Conservation (phyloP, 2,113 vertebrate genomes). For the Saimiri boliviensis region DNA sequence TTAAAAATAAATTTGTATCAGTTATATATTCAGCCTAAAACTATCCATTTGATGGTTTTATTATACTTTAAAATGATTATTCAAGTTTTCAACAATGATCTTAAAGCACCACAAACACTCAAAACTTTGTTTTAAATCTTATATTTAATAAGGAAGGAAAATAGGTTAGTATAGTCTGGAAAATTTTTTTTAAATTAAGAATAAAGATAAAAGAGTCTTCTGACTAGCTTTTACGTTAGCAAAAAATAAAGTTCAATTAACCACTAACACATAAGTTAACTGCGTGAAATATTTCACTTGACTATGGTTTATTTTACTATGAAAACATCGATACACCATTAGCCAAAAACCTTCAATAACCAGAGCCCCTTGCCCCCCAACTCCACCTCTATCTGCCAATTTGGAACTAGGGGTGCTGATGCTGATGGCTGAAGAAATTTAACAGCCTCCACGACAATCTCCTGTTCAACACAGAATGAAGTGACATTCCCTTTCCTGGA, state of each 20-base stretch:
- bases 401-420: background rate
- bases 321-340: background rate
- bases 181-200: background rate
- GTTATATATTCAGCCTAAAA: background rate
- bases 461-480: background rate
- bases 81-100: background rate
- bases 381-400: background rate
- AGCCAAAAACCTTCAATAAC: background rate
- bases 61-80: background rate
- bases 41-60: background rate
- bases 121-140: background rate
- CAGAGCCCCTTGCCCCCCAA: background rate
- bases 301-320: background rate
- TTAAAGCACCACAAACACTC: background rate
- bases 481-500: background rate
- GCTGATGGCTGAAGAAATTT: background rate
- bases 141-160: background rate
- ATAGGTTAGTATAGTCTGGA: background rate
- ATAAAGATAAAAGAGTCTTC: background rate
- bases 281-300: background rate
- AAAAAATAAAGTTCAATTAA: conserved; percentile 10
- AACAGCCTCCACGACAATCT: background rate
- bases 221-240: background rate
- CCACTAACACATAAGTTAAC: background rate
- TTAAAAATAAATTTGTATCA: conserved; percentile 9